phyloP scores from a whole-genome alignment of 2,113 vertebrate genomes.

The Zapornia atra region DNA sequence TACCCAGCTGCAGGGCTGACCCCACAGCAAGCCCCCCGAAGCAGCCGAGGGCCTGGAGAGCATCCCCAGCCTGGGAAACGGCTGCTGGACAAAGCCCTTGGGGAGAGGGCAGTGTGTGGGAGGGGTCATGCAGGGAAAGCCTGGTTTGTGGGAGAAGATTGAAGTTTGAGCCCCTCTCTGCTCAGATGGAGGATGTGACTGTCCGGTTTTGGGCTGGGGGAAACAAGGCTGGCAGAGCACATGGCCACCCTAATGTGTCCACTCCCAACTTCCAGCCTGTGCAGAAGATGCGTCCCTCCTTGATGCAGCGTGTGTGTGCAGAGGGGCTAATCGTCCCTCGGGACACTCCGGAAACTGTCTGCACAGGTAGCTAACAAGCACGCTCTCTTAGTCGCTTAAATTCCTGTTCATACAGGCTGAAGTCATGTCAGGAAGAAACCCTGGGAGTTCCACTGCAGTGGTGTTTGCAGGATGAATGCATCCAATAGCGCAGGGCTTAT shows the following conservation, averaged over 20 bases:
- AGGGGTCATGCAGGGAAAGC: neutral
- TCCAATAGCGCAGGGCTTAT: neutral
- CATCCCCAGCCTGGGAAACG: fast-evolving
- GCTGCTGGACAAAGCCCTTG: no score
- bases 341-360: neutral
- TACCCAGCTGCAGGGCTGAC: neutral
- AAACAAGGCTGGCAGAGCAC: neutral
- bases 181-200: neutral
- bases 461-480: neutral
- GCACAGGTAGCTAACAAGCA: neutral
- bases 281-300: neutral
- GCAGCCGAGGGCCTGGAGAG: neutral
- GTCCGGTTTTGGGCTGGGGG: neutral
- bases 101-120: neutral
- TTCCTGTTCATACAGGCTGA: neutral
- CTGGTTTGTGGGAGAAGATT: fast-evolving
- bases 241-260: fast-evolving
- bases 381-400: neutral
- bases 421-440: neutral
- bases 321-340: neutral
- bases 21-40: fast-evolving
- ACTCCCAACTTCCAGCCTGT: neutral
- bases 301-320: fast-evolving
- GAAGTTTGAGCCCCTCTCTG: neutral
- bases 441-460: neutral